phyloP scores from a whole-genome alignment of 2,113 vertebrate genomes.

The Neolamprologus brichardi region DNA sequence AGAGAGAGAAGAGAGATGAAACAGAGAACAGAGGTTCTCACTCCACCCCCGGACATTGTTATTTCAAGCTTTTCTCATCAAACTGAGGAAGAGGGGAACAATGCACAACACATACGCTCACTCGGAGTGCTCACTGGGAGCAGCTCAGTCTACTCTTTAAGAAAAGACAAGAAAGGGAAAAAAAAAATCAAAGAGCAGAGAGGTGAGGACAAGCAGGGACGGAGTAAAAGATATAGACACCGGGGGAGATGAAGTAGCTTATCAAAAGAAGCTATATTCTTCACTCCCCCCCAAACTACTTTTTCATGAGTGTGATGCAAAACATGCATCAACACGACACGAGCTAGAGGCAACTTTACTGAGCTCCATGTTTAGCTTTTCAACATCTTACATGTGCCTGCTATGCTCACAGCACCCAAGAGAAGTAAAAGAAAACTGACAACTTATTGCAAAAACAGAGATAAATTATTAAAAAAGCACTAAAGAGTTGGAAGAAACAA shows the following conservation, averaged over 20 bases:
- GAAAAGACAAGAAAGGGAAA: slow-evolving; percentile 19
- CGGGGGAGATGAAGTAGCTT: slow-evolving; percentile 33
- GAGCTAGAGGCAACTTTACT: slow-evolving; percentile 10
- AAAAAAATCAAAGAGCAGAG: slow-evolving; percentile 48
- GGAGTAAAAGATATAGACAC: slow-evolving; percentile 32
- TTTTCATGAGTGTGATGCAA: not conserved
- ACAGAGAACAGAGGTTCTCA: slow-evolving; percentile 42
- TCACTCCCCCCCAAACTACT: slow-evolving; percentile 7
- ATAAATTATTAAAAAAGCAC: not conserved
- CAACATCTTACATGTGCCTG: not conserved
- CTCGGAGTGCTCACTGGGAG: slow-evolving; percentile 2
- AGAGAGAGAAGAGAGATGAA: slow-evolving; percentile 44
- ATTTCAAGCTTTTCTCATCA: slow-evolving; percentile 65
- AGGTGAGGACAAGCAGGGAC: slow-evolving; percentile 18
- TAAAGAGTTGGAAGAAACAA: not conserved
- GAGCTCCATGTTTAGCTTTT: not conserved
- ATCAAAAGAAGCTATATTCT: slow-evolving; percentile 31
- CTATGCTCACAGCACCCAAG: not conserved
- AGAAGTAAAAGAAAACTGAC: not conserved
- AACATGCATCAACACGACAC: slow-evolving; percentile 33
- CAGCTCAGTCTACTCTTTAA: slow-evolving; percentile 54
- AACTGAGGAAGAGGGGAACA: slow-evolving; percentile 31
- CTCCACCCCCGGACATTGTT: slow-evolving; percentile 52
- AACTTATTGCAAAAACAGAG: not conserved
- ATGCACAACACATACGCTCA: slow-evolving; percentile 25